Evolutionary conservation across 2,888 invertebrate genomes (phyloP).

Genomic region (Rhamnusium bicolor): DNA sequence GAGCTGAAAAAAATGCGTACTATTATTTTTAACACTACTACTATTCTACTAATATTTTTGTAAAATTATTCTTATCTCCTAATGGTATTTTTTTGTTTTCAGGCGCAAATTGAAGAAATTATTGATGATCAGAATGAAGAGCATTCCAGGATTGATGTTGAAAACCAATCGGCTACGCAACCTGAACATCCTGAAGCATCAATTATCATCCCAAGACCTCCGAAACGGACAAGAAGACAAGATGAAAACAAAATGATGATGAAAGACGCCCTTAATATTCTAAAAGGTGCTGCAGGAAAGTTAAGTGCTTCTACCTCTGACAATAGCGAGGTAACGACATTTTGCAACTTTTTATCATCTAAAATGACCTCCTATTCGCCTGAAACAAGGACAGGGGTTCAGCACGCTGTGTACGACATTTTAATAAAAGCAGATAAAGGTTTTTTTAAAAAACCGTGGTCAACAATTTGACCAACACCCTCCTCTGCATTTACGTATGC

Average conservation of each 20-base stretch:
- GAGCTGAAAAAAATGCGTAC: background rate
- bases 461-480: too few species aligned
- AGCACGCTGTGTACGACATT: background rate
- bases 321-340: background rate
- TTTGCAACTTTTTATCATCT: background rate
- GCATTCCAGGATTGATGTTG: background rate
- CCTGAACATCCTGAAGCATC: background rate
- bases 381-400: background rate
- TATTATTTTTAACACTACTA: background rate
- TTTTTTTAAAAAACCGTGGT: too few species aligned
- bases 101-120: background rate
- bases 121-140: background rate
- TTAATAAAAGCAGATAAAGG: background rate
- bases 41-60: background rate
- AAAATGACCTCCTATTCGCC: background rate
- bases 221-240: background rate
- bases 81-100: background rate
- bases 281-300: background rate
- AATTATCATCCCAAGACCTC: background rate
- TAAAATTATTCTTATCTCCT: too few species aligned
- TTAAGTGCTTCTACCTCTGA: background rate
- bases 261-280: background rate
- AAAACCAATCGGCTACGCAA: background rate
- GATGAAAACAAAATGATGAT: background rate
- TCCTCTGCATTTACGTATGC: too few species aligned